A percentile compares a stretch with the other conserved stretches of the same genome.
These are phyloP conservation scores for Bombus picipes DNA, from an alignment of 1,140 invertebrate species.

Conservation along the genomic window DNA sequence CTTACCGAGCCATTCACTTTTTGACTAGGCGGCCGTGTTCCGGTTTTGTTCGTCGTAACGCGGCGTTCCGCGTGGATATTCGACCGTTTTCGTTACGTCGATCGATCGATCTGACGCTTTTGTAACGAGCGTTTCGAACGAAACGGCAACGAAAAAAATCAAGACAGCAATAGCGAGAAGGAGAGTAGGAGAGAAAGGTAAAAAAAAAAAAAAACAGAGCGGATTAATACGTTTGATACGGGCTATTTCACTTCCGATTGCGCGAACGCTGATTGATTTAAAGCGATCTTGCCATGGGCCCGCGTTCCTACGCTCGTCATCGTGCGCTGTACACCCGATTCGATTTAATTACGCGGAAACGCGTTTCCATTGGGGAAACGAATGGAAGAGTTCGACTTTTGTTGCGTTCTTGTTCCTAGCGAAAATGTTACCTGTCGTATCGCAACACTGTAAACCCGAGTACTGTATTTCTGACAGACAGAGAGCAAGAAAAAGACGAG, in stretches of 20 bases:
- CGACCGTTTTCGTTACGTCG: not conserved
- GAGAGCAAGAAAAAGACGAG: not conserved
- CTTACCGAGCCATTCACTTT: not conserved
- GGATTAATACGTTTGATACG: conserved; percentile 25
- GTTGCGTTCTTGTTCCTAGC: not conserved
- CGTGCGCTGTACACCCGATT: not conserved
- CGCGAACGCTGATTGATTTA: conserved; percentile 3
- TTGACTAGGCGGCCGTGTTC: not conserved
- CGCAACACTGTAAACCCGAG: not conserved
- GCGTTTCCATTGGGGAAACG: not conserved
- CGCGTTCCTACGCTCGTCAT: not conserved
- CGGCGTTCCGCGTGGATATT: too few species aligned
- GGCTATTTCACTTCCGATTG: not conserved
- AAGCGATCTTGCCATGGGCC: not conserved
- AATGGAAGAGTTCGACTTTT: not conserved
- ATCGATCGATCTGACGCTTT: not conserved
- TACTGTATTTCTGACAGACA: not conserved
- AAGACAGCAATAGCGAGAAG: not conserved
- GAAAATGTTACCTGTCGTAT: not conserved
- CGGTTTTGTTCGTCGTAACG: not conserved
- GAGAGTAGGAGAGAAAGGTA: not conserved
- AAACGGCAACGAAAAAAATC: not conserved
- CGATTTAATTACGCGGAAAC: conserved; percentile 5
- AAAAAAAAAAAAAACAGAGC: not conserved
- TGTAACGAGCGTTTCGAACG: not conserved